These are phyloP conservation scores for Anastatus disparis DNA, from an alignment of 1,140 invertebrate genomes.

Conservation along the genomic window DNA sequence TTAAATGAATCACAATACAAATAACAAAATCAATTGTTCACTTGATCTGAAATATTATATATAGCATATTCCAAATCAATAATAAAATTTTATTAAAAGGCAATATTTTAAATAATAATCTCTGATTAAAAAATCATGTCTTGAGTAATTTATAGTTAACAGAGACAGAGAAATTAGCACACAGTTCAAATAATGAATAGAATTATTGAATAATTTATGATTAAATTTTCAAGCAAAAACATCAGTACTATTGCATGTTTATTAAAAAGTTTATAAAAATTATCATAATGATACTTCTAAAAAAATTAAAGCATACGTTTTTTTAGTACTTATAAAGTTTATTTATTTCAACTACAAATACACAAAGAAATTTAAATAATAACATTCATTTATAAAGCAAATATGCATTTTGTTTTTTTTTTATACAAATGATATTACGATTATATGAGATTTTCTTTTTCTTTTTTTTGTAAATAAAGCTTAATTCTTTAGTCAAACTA, in stretches of 20 bases:
- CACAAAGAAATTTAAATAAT: constrained; percentile 33
- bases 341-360: constrained; percentile 32
- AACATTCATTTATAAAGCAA: constrained; percentile 28
- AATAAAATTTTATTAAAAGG: no score
- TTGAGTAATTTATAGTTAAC: no score
- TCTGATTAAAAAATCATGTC: no score
- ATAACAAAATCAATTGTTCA: no score
- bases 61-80: not conserved
- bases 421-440: constrained; percentile 24
- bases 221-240: no score
- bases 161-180: no score
- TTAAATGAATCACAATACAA: no score
- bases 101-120: no score
- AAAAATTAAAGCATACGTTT: constrained; percentile 26
- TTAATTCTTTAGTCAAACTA: constrained; percentile 40
- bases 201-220: no score
- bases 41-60: not conserved
- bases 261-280: constrained; percentile 39
- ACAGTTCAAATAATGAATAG: no score
- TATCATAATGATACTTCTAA: not conserved
- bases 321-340: constrained; percentile 34
- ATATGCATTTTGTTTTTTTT: constrained; percentile 32
- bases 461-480: constrained; percentile 5
- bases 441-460: not conserved
- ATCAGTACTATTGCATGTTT: no score